Base-by-base conservation (phyloP, 2,888 invertebrate species). In the Serrognathus titanus region DNA sequence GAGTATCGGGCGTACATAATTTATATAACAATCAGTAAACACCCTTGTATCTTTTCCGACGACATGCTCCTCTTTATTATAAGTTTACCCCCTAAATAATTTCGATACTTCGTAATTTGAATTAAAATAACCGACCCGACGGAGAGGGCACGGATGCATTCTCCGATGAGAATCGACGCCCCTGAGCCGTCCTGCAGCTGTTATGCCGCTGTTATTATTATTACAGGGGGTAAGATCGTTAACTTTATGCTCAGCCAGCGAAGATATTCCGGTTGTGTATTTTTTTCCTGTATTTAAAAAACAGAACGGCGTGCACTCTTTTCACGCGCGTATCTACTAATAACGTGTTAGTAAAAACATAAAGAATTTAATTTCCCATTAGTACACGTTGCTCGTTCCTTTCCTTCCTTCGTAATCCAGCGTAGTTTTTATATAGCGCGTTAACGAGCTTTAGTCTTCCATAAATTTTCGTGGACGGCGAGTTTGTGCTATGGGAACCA, bases 181-280 rank as follows among this genome's bases (percentile, higher is more conserved):
- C 59, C 58, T 57, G 59, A 59, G 55, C 57, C 55, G 55, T 57
- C 55, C 55, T 51, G 55, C 63, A 61, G 63, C 63, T 63, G 63
- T 61, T 61, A 57, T 49, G 31, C 16, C 35, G 53, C 16, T 16
- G 16, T 47, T 47, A 45, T 53, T 53, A 53, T 55, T 55, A 55
- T 57, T 57, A 56, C 57, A 31, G 59, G 59, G 61, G 63, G 61
- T 60, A 60, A 59, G 58, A 61, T 63, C 61, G 61, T 63, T 63
- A 63, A 60, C 63, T 63, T 43, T 43, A 43, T 31, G 24, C 6
- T 31, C 24, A 4, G 24, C 24, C 24, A 31, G 24, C 24, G 24
- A 5, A 7, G 7, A 31, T 31, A 31, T 31, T 6, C 24, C 24
- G 24, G 24, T 3, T 31, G 24, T 31, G 24, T 31, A 31, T 5